Base-by-base conservation (phyloP, 2,113 vertebrate species). In the Elaphurus davidianus region DNA sequence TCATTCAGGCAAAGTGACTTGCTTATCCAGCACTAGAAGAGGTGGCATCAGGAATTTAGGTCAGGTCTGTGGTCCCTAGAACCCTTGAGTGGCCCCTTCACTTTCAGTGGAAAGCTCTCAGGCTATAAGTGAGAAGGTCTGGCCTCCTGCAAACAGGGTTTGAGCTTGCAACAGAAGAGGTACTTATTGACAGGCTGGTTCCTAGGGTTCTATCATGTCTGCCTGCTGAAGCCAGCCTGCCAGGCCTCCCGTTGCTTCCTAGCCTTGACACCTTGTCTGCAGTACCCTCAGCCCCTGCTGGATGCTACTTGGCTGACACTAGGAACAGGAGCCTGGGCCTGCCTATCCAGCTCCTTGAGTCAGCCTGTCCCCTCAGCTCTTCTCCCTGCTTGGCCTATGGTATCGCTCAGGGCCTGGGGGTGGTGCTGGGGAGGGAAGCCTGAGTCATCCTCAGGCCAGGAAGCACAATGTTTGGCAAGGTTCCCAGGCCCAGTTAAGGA, bases 391-490 rank as follows among this genome's bases (percentile, higher is more conserved):
- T 13, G 91, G 67, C 45, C 59, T 84, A 16, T 89, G 88, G 45
- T 28, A 76, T 45, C 25, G 82, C 50, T 95, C 83, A 17, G 62
- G 78, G 82, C 17, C 87, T 83, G 47, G 85, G 64, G 82, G 33
- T 50, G 62, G 47, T 79, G 50, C 85, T 76, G 40, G 27, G 30
- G 94, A 96, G 55, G 71, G 93, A 95, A 97, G 91, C 52, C 87
- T 97, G 91, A 98, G 79, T 98, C 91, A 97, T 96, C 86, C 89
- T 40, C 78, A 78, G 87, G 60, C 91, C 92, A 97, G 64, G 78
- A 94, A 98, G 90, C 45, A 95, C 87, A 97, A 83, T 57, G 67
- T 84, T 98, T 98, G 96, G 97, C 95, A 94, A 21, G n/a, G 47
- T 95, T 98, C 96, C 94, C 94, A 88, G 81, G 83, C 82, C 82